Base-by-base conservation (phyloP, 2,113 vertebrate species). In the Rhynchopsitta pachyrhyncha region DNA sequence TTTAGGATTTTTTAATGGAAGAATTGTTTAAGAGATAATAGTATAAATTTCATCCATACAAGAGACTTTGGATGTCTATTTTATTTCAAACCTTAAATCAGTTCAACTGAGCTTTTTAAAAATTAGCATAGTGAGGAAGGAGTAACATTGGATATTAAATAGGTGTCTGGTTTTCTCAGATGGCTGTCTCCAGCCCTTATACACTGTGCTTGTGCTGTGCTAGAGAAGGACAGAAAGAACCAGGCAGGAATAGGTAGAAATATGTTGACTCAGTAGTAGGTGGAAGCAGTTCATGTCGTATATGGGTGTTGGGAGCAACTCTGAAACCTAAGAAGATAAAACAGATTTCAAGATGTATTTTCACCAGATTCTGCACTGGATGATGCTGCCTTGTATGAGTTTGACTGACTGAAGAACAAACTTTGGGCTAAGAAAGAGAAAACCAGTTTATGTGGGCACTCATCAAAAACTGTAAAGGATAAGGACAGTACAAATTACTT, bases 181-280 rank as follows among this genome's bases (percentile, higher is more conserved):
- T 70, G 28, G 9, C 5, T 52, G 4, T 29, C 31, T 82, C 17
- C 33, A 57, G 6, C 9, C 18, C 3, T 28, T 81, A 25, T 6
- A 13, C 2, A 0, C 25, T 67, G 37, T 46, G 10, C 14, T 68
- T 59, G 13, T 35, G 10, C 33, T 68, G 8, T 52, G 4, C 8
- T 66, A 35, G 9, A 29, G 55, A 16, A 42, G 12, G 10, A 20
- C 39, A 20, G 25, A 68, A 71, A 20, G 12, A 55, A 76, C 20
- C 9, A 73, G 23, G 28, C 8, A 73, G 19, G 14, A n/a, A 29
- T 1, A 42, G 12, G 9, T 14, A 33, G 24, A 80, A 62, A 1
- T 9, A 31, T 67, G 4, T 44, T 53, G 24, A 28, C 15, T 24
- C 0, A 0, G 17, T 41, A 22, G 4, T 29, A 67, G 17, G 9